These are phyloP conservation scores for Sphenopsis melanotis DNA, from an alignment of 2,797 vertebrate species.

Conservation along the genomic window DNA sequence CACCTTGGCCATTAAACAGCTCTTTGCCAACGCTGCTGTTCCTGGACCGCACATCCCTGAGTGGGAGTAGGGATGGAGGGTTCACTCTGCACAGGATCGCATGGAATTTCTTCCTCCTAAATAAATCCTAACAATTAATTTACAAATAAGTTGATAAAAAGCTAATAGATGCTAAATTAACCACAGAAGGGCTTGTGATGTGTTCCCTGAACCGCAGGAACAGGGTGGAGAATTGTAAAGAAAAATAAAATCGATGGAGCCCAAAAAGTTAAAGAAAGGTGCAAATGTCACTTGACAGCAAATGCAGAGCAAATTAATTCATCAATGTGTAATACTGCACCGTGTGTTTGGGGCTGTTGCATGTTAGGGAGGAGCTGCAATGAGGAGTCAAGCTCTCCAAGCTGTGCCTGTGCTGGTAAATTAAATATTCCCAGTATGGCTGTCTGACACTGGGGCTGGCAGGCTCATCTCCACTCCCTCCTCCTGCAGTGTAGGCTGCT, in stretches of 20 bases:
- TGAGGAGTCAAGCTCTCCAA: neutral
- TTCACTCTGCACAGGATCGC: fast-evolving
- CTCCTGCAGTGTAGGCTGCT: neutral
- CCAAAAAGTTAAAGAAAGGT: neutral
- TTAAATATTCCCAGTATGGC: neutral
- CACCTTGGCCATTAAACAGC: neutral
- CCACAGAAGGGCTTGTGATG: neutral
- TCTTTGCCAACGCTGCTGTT: neutral
- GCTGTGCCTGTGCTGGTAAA: neutral
- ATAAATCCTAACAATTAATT: neutral
- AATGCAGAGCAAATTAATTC: neutral
- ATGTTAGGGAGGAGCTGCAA: neutral
- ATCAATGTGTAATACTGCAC: neutral
- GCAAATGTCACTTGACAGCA: neutral
- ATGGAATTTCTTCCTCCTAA: neutral
- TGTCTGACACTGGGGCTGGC: neutral
- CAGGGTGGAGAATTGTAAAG: neutral
- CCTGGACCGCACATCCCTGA: neutral
- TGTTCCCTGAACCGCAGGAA: neutral
- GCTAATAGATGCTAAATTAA: neutral
- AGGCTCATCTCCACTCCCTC: neutral
- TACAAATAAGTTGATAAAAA: neutral
- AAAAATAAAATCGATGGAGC: neutral
- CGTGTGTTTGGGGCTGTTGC: neutral
- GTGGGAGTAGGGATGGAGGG: neutral